Conservation (phyloP, 1,140 invertebrate species). For the Lordiphosa clarofinis region DNA sequence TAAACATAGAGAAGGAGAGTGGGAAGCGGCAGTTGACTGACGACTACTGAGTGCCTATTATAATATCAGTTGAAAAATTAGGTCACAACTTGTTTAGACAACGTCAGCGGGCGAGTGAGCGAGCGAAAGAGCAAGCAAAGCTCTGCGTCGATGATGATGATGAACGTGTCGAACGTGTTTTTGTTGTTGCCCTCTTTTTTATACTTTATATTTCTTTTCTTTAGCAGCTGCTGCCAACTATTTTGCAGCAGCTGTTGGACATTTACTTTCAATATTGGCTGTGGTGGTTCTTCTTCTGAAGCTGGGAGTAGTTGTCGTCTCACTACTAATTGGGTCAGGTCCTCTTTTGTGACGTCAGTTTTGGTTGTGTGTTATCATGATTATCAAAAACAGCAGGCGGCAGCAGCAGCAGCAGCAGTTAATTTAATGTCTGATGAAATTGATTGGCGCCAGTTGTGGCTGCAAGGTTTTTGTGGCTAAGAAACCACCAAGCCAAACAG, state of each 20-base stretch:
- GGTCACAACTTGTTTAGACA: constrained; percentile 56
- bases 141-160: constrained; percentile 44
- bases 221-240: constrained; percentile 42
- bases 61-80: constrained; percentile 71
- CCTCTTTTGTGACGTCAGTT: constrained; percentile 1
- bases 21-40: constrained; percentile 4
- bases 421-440: too few relatives aligned
- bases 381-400: constrained; percentile 4
- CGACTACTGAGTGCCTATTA: constrained; percentile 28
- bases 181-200: constrained; percentile 10
- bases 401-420: too few relatives aligned
- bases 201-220: not conserved
- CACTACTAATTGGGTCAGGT: constrained; percentile 34
- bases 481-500: too few relatives aligned
- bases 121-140: not conserved
- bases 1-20: constrained; percentile 33
- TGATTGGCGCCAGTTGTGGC: constrained; percentile 3
- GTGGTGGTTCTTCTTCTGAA: not conserved
- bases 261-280: constrained; percentile 71
- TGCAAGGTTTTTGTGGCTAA: constrained; percentile 24
- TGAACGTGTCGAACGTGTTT: constrained; percentile 66
- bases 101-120: constrained; percentile 4
- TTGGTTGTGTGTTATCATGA: constrained; percentile 5
- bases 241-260: constrained; percentile 58
- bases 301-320: constrained; percentile 1